phyloP scores from a whole-genome alignment of 1,140 invertebrate species.

The Caenorhabditis latens region DNA sequence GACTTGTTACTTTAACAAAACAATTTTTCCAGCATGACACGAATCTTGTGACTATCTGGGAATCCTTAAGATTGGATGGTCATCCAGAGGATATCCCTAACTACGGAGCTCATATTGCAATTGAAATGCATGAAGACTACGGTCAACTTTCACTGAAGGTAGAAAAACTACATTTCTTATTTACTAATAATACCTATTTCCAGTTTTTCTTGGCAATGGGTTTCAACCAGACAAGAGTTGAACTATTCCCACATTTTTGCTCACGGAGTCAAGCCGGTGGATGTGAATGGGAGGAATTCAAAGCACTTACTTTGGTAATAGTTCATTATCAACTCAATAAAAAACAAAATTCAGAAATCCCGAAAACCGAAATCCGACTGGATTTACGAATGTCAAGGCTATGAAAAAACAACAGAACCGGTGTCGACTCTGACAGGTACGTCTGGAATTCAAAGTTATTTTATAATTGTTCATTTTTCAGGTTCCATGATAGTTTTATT shows the following conservation, averaged over 20 bases:
- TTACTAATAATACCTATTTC: neutral
- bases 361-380: slow-evolving; percentile 37
- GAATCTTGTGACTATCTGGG: slow-evolving; percentile 33
- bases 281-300: slow-evolving; percentile 14
- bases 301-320: neutral
- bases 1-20: too few species aligned
- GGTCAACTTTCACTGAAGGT: slow-evolving; percentile 12
- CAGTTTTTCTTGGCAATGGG: slow-evolving; percentile 41
- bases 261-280: too few species aligned
- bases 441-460: neutral
- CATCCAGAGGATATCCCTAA: slow-evolving; percentile 43
- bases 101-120: slow-evolving; percentile 33
- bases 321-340: neutral
- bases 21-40: slow-evolving; percentile 25
- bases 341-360: neutral
- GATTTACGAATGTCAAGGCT: slow-evolving; percentile 36
- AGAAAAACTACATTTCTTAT: neutral
- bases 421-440: neutral
- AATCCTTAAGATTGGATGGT: slow-evolving; percentile 20
- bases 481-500: slow-evolving; percentile 26
- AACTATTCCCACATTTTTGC: slow-evolving; percentile 19
- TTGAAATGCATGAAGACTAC: slow-evolving; percentile 24
- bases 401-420: slow-evolving; percentile 33
- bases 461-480: neutral
- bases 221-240: slow-evolving; percentile 27